Evolutionary conservation across 2,797 vertebrate species (phyloP), one percentile per base, ranked within the genome.

Genomic region (Ctenopoma kingsleyae): DNA sequence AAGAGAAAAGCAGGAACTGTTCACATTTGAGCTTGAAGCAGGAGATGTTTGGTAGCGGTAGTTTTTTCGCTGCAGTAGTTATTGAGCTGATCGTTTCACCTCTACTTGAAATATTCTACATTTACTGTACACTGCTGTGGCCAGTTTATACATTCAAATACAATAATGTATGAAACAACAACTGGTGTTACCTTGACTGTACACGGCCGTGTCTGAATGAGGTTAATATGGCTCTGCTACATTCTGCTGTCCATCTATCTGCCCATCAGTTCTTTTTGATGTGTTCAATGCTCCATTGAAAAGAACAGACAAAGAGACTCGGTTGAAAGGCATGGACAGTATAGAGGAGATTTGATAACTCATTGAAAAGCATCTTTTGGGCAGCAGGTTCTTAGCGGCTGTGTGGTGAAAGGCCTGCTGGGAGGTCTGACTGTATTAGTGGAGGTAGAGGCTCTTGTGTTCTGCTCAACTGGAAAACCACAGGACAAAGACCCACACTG

Each of bases 381-480:
- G 89, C 86, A 91, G 89, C 87, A 92, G 89, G 87, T 91, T 92
- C 90, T 91, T 89, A 92, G 87, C 85, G 87, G 88, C 88, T 88
- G 83, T 85, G 90, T 67, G 85, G 87, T 93, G 92, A 93, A 93
- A 92, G 90, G 91, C 92, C 88, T 93, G 89, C 91, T 94, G 93
- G 94, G 92, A 93, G 93, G 93, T 94, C 94, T 91, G 84, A 90
- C 90, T 92, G 91, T 91, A 91, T 92, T 89, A 92, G 87, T 89
- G 85, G 90, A 91, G 92, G 92, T 92, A 90, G 91, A 90, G 89
- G 88, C 92, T 93, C 90, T 94, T 94, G 91, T 94, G 92, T 90
- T 93, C 91, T 92, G 89, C 92, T 94, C 92, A 91, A 91, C 93
- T 94, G 90, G 93, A 94, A 94, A 93, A 93, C 92, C 66, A 76